Evolutionary conservation across 2,888 invertebrate species (phyloP), one percentile per base, ranked within the genome.

Genomic region (Rhagonycha fulva): DNA sequence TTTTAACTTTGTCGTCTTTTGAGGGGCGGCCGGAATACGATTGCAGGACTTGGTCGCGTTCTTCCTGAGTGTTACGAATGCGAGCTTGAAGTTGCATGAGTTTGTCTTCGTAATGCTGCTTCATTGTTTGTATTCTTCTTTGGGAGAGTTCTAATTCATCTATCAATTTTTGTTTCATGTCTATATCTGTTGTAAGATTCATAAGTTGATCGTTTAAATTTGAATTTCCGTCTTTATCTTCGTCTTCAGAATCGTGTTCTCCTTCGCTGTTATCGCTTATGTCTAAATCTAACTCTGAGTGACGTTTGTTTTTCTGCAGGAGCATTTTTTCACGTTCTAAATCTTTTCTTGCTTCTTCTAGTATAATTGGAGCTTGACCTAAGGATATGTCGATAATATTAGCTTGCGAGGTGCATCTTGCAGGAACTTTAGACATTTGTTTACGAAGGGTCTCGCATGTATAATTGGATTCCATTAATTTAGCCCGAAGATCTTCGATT

Each of bases 131-230:
- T 85, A 98, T 90, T 68, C 97, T 90, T 72, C 95, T 91, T 86
- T 98, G 97, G 0, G 96, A 96, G 75, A 94, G 89, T 87, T 99
- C 98, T 80, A 99, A 88, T 84, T 98, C 97, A 84, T 97, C 97
- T 79, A 99, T 98, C 66, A 99, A 90, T 74, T 96, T 94, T 81
- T 98, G 95, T 86, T 99, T 99, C 73, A 98, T 95, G 85, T 96
- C 96, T 80, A 99, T 98, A 87, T 98, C 97, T 68, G 95, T 95
- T 74, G 96, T 97, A 14, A 99, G 89, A 10, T 95, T 94, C 12
- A 96, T 95, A 76, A 99, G 89, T 86, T 98, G 96, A 30, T 95
- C 94, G 81, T 95, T 91, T 78, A 93, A 91, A 61, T 92, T 91
- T 63, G 89, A 90, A 77, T 90, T 89, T 73, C 90, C 85, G 82